Evolutionary conservation across 2,797 vertebrate species (phyloP).

Genomic region (Darevskia nairensis): DNA sequence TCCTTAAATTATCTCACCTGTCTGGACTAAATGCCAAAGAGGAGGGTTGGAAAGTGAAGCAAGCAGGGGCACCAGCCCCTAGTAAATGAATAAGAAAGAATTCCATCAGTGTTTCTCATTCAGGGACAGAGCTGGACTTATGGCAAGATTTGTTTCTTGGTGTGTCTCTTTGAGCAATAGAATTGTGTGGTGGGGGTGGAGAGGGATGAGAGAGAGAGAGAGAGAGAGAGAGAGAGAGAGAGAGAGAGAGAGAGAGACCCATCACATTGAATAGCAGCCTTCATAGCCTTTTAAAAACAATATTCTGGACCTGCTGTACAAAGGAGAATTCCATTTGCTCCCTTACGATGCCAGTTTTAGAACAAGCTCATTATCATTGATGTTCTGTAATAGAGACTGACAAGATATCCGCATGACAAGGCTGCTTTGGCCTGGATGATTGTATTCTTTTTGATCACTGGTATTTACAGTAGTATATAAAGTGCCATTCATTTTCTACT

Average conservation of each 20-base stretch:
- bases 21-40: no score
- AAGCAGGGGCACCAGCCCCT: no score
- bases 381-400: conserved; percentile 54
- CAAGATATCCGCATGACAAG: conserved; percentile 42
- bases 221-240: no score
- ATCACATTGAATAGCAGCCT: conserved; percentile 37
- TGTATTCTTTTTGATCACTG: conserved; percentile 53
- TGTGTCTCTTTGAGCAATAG: not conserved
- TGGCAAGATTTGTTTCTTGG: not conserved
- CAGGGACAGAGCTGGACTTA: not conserved
- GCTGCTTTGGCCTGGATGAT: conserved; percentile 40
- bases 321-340: conserved; percentile 42
- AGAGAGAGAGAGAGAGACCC: no score
- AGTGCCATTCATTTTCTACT: conserved; percentile 43
- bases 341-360: conserved; percentile 53
- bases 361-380: conserved; percentile 48
- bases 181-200: not conserved
- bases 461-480: conserved; percentile 49
- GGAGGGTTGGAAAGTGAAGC: no score
- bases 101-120: no score
- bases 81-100: no score
- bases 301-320: conserved; percentile 13
- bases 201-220: not conserved
- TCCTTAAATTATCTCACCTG: no score
- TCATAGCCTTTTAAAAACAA: not conserved